A percentile compares a stretch with the other conserved stretches of the same genome.
Conservation (phyloP, 2,113 vertebrate species). For the Aix galericulata region DNA sequence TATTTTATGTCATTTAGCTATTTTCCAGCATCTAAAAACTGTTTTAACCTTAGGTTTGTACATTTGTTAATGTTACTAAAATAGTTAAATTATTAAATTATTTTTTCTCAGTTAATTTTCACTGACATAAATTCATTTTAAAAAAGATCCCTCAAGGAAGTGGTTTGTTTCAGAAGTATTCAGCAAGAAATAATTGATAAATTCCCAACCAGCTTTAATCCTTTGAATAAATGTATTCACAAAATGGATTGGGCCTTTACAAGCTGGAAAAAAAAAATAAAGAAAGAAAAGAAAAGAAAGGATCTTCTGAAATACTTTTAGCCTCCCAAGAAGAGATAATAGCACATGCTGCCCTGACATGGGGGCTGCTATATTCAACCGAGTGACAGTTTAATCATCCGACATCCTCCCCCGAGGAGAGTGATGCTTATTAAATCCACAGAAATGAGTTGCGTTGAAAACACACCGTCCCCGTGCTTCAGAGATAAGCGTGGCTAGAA, state of each 20-base stretch:
- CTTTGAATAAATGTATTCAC: not conserved
- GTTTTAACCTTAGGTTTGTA: not conserved
- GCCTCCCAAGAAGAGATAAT: not conserved
- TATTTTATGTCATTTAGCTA: not conserved
- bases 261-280: not conserved
- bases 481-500: not conserved
- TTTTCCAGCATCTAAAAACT: not conserved
- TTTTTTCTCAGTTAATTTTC: not conserved
- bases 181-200: not conserved
- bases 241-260: not conserved
- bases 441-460: not conserved
- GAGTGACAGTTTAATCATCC: not conserved
- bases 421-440: not conserved
- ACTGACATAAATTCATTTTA: not conserved
- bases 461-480: not conserved
- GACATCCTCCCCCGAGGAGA: not conserved
- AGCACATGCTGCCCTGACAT: not conserved
- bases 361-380: accelerated
- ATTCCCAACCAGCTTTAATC: not conserved
- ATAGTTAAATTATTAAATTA: not conserved
- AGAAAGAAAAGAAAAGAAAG: not conserved
- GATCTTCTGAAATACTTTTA: not conserved
- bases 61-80: not conserved
- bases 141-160: not conserved
- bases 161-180: not conserved